phyloP scores from a whole-genome alignment of 2,888 invertebrate genomes.

The Cryptocheilus praepositus region DNA sequence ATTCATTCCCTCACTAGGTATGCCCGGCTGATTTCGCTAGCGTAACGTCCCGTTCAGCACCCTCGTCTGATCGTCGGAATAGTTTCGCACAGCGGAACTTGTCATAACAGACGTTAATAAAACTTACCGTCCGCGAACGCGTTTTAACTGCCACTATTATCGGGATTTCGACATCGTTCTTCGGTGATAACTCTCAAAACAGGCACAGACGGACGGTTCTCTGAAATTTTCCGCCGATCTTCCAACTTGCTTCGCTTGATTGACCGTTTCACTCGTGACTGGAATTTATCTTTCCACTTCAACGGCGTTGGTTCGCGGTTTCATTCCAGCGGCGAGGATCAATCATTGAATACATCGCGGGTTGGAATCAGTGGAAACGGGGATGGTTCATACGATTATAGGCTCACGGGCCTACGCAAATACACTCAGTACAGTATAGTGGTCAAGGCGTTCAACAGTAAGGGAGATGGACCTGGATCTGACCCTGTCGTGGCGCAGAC shows the following conservation, averaged over 20 bases:
- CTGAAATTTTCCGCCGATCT: no score
- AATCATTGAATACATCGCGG: constrained; percentile 66
- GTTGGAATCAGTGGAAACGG: constrained; percentile 74
- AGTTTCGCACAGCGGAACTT: neutral
- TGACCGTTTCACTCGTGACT: no score
- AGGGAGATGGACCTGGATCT: constrained; percentile 90
- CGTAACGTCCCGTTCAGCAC: neutral
- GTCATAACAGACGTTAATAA: neutral
- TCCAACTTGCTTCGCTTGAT: no score
- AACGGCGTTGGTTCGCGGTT: constrained; percentile 22
- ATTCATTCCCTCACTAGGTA: neutral
- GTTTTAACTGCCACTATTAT: no score
- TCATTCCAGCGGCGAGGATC: constrained; percentile 63
- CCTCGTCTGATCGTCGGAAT: no score
- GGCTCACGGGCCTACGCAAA: constrained; percentile 83
- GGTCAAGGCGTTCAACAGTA: constrained; percentile 90
- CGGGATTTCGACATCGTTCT: no score
- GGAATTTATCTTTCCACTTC: no score
- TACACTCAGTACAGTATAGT: constrained; percentile 88
- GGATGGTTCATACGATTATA: constrained; percentile 75
- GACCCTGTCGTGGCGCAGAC: constrained; percentile 87
- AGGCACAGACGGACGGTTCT: no score
- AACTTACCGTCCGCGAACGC: no score
- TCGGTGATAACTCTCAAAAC: no score
- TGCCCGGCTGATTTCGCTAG: no score